phyloP scores from a whole-genome alignment of 2,113 vertebrate genomes.

The Percopsis transmontana region DNA sequence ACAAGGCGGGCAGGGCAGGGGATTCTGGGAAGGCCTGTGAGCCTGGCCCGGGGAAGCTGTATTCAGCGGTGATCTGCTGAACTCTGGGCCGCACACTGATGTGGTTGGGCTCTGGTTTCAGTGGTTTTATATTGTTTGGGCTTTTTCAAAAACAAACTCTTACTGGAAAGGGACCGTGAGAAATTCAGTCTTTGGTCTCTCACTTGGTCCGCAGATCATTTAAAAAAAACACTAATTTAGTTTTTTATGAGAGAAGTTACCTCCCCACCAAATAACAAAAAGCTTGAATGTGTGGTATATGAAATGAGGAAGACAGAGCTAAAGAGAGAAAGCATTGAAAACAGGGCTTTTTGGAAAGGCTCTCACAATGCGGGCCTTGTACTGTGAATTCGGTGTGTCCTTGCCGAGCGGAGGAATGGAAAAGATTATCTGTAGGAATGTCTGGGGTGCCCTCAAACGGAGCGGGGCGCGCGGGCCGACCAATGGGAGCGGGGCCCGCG shows the following conservation, averaged over 20 bases:
- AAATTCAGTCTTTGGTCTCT: conserved; percentile 53
- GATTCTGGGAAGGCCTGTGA: conserved; percentile 66
- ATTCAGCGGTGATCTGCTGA: conserved; percentile 61
- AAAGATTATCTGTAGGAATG: conserved; percentile 87
- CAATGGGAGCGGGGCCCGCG: conserved; percentile 75
- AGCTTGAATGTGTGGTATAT: conserved; percentile 49
- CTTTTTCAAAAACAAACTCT: conserved; percentile 63
- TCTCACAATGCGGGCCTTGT: conserved; percentile 82
- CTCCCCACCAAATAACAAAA: background rate
- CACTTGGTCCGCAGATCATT: conserved; percentile 39
- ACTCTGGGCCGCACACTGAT: conserved; percentile 70
- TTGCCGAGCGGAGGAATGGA: conserved; percentile 81
- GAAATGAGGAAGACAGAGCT: conserved; percentile 60
- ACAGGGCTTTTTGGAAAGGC: conserved; percentile 64
- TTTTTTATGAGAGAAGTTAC: conserved; percentile 36
- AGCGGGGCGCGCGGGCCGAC: conserved; percentile 71
- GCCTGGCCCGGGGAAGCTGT: conserved; percentile 45
- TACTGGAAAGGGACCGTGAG: conserved; percentile 75
- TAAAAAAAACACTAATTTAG: conserved; percentile 49
- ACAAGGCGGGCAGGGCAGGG: conserved; percentile 53
- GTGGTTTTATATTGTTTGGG: conserved; percentile 75
- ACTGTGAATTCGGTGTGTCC: conserved; percentile 74
- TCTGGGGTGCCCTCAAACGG: conserved; percentile 85
- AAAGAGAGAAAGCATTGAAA: conserved; percentile 68
- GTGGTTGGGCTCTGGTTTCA: conserved; percentile 72